phyloP scores from a whole-genome alignment of 1,140 invertebrate species.

The Drosophila lacertosa region DNA sequence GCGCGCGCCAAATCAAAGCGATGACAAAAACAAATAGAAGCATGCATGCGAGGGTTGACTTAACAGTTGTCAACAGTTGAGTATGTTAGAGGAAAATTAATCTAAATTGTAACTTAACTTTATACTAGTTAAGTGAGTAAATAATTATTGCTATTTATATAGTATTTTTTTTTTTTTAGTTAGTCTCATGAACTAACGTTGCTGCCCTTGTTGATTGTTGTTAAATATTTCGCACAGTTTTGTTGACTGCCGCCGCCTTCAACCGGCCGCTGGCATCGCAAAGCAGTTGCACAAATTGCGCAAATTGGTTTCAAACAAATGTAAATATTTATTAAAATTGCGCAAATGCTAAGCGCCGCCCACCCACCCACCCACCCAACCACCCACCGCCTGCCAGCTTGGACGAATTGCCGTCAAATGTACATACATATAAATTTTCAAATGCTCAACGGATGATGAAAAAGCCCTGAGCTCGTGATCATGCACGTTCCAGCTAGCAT shows the following conservation, averaged over 20 bases:
- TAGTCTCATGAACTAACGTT: too few relatives aligned
- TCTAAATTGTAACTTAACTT: too few relatives aligned
- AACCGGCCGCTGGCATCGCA: slow-evolving; percentile 2
- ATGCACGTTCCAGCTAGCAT: slow-evolving; percentile 52
- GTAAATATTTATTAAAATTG: slow-evolving; percentile 81
- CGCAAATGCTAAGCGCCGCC: slow-evolving; percentile 62
- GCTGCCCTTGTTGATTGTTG: slow-evolving; percentile 35
- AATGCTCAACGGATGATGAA: slow-evolving; percentile 49
- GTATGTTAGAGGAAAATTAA: background rate
- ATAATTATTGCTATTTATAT: too few relatives aligned
- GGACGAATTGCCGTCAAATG: slow-evolving; percentile 53
- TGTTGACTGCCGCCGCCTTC: slow-evolving; percentile 4
- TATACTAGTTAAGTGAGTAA: too few relatives aligned
- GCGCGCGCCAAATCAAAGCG: slow-evolving; percentile 62
- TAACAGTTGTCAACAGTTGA: background rate
- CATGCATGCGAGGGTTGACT: slow-evolving; percentile 24
- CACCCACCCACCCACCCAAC: background rate
- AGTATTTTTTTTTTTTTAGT: too few relatives aligned
- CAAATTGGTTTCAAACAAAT: slow-evolving; percentile 78
- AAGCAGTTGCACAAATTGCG: slow-evolving; percentile 77
- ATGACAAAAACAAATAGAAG: slow-evolving; percentile 61
- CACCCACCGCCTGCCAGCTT: background rate
- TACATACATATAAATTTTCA: too few relatives aligned
- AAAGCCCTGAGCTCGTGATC: slow-evolving; percentile 56
- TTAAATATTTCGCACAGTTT: slow-evolving; percentile 38